Conservation (phyloP, 2,113 vertebrate genomes). For the Chaetorhynchus papuensis region DNA sequence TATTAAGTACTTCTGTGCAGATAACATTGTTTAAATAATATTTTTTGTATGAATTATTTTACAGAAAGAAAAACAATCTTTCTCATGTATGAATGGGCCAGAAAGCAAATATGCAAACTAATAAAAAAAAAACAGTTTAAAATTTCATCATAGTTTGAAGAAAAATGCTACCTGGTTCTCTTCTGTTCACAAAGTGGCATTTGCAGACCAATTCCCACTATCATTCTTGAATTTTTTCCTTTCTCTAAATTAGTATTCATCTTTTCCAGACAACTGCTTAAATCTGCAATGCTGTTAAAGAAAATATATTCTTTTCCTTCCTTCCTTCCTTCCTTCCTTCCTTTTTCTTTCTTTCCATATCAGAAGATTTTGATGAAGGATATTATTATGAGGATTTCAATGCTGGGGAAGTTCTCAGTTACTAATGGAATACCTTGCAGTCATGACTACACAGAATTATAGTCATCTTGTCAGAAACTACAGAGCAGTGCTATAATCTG, state of each 20-base stretch:
- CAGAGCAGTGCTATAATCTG: neutral
- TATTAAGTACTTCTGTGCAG: neutral
- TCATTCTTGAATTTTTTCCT: neutral
- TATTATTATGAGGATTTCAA: neutral
- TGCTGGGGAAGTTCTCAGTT: neutral
- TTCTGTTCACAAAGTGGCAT: neutral
- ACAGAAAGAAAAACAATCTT: neutral
- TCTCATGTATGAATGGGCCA: neutral
- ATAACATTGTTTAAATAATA: neutral
- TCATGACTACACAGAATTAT: neutral
- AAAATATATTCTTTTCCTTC: neutral
- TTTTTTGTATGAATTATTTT: neutral
- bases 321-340: neutral
- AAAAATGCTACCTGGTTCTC: neutral
- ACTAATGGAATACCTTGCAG: neutral
- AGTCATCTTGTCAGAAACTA: neutral
- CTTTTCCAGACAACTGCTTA: neutral
- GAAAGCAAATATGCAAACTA: neutral
- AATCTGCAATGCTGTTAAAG: neutral
- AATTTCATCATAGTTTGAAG: neutral
- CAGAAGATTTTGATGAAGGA: neutral
- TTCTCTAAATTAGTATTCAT: neutral
- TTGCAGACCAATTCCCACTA: neutral
- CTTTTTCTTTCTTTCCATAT: neutral
- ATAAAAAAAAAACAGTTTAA: neutral